Conservation (phyloP, 2,888 invertebrate genomes). For the Cerceris rybyensis region DNA sequence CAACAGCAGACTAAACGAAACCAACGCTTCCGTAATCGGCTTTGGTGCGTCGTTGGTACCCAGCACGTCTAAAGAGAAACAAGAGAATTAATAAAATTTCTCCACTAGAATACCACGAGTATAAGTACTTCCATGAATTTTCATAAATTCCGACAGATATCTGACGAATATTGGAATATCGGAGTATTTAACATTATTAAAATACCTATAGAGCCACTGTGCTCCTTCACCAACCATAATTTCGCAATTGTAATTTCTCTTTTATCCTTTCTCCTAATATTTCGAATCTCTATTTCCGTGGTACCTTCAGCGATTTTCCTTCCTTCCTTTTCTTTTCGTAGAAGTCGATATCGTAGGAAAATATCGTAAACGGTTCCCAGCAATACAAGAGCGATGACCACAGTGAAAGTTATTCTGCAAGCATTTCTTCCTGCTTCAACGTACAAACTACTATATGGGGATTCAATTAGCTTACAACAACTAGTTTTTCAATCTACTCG, state of each 20-base stretch:
- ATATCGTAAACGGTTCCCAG: slow-evolving; percentile 83
- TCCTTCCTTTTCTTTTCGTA: slow-evolving; percentile 48
- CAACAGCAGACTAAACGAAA: slow-evolving; percentile 74
- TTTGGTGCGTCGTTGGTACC: slow-evolving; percentile 65
- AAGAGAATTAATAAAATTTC: not conserved
- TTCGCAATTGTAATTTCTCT: slow-evolving; percentile 65
- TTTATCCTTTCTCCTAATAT: slow-evolving; percentile 19
- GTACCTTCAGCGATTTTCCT: slow-evolving; percentile 36
- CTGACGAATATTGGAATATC: not conserved
- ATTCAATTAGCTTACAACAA: too few relatives aligned
- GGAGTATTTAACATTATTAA: not conserved
- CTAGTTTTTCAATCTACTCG: too few relatives aligned
- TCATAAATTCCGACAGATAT: not conserved
- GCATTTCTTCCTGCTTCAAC: not conserved
- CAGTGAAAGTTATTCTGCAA: slow-evolving; percentile 64
- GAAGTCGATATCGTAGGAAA: slow-evolving; percentile 65
- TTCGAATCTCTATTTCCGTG: slow-evolving; percentile 46
- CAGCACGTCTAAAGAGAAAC: slow-evolving; percentile 60
- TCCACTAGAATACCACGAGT: not conserved
- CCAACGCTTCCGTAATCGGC: slow-evolving; percentile 69
- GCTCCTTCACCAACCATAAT: slow-evolving; percentile 68
- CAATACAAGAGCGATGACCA: slow-evolving; percentile 78
- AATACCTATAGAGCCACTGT: slow-evolving; percentile 70
- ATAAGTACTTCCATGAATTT: not conserved
- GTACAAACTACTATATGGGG: too few relatives aligned